A percentile compares a stretch with the other conserved stretches of the same genome.
phyloP scores from a whole-genome alignment of 2,113 vertebrate species.

The Rana temporaria region DNA sequence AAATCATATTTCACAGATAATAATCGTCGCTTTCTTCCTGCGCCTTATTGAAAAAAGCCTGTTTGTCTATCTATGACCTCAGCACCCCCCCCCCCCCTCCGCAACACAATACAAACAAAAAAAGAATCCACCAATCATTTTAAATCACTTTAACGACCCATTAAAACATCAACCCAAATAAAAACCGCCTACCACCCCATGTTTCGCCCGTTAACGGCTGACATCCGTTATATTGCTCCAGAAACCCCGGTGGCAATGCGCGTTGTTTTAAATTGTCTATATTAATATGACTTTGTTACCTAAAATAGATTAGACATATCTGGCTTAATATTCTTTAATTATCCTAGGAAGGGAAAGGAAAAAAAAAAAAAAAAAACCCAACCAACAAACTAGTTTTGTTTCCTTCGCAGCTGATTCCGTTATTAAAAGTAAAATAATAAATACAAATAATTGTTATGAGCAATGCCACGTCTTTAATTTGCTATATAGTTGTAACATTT shows the following conservation, averaged over 20 bases:
- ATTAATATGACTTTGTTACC: constrained; percentile 53
- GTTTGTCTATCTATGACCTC: no score
- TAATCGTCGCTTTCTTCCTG: no score
- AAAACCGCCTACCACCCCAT: constrained; percentile 2
- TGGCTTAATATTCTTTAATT: constrained; percentile 58
- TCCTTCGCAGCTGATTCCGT: constrained; percentile 53
- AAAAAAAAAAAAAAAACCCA: constrained; percentile 11
- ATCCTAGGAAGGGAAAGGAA: constrained; percentile 24
- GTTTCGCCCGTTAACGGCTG: constrained; percentile 38
- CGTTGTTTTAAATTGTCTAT: constrained; percentile 50
- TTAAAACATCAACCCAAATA: constrained; percentile 22
- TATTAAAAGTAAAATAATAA: constrained; percentile 58
- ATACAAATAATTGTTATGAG: constrained; percentile 57
- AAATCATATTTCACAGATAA: no score
- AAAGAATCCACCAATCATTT: constrained; percentile 5
- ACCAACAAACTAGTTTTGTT: constrained; percentile 53
- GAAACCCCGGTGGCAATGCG: constrained; percentile 44
- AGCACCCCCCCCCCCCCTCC: no score
- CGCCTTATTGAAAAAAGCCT: no score
- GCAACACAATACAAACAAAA: background rate
- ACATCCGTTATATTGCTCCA: constrained; percentile 36
- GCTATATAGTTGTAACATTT: constrained; percentile 57
- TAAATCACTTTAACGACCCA: constrained; percentile 1
- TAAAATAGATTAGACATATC: constrained; percentile 56
- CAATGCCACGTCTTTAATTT: constrained; percentile 57